A percentile compares a stretch with the other conserved stretches of the same genome.
Evolutionary conservation across 2,113 vertebrate species (phyloP).

Genomic region (Sylvietta virens): DNA sequence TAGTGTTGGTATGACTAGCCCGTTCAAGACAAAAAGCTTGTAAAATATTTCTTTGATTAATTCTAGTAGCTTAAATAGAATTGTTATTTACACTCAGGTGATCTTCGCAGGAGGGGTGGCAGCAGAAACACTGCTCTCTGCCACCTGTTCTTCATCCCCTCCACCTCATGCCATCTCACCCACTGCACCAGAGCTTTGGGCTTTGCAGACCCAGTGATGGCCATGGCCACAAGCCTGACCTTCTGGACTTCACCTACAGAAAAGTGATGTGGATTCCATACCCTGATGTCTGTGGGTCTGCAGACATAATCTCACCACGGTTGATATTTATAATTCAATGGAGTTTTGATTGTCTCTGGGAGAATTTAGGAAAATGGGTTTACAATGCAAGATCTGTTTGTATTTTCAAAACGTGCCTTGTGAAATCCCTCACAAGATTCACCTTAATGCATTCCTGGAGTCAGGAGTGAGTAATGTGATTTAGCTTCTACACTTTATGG

Average conservation of each 20-base stretch:
- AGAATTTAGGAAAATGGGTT: neutral
- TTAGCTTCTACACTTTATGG: neutral
- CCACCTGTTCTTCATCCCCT: neutral
- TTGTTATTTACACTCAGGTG: neutral
- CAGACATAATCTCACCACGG: rapidly evolving
- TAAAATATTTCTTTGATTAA: neutral
- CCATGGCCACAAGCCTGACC: neutral
- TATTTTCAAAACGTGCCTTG: neutral
- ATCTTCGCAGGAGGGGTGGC: neutral
- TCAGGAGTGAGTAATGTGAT: neutral
- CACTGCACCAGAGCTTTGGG: rapidly evolving
- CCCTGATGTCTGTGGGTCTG: neutral
- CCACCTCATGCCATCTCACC: rapidly evolving
- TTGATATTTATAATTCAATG: neutral
- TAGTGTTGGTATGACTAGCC: neutral
- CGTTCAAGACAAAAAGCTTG: neutral
- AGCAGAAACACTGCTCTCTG: neutral
- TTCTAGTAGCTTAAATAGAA: neutral
- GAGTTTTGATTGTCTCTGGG: neutral
- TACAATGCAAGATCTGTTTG: neutral
- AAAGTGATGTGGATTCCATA: rapidly evolving
- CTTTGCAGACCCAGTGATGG: neutral
- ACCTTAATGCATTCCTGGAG: neutral
- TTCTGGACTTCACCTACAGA: neutral
- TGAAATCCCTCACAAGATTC: neutral